Base-by-base conservation (phyloP, 2,888 invertebrate species). In the Drosophila mulleri region DNA sequence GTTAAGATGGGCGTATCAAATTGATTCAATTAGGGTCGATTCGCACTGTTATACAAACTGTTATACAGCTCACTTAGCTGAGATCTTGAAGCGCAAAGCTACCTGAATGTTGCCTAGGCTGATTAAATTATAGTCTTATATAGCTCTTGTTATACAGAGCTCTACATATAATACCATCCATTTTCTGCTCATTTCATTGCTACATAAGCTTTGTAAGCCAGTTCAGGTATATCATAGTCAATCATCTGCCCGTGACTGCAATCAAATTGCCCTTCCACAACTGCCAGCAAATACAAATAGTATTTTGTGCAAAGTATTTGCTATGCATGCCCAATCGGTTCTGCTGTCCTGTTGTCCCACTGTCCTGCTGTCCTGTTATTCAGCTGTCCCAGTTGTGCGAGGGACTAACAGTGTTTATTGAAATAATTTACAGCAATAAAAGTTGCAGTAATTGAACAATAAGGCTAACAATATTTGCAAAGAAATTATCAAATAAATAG, bases 371-470 rank as follows among this genome's bases (percentile, higher is more conserved):
- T 54, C 26, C 26, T 0, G 6, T 3, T 23, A 4, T 20, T 20
- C 14, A 16, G 12, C 2, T 37, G 23, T 52, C 16, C 53, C 53
- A 6, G 5, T 20, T 39, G 16, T 16, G 4, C 53, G 37, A 29
- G 62, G 32, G 48, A 32, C 52, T 37, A 57, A 50, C 39, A 48
- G 35, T 63, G 54, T 77, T 64, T 64, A 75, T 75, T 67, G 48
- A 64, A 72, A 75, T 72, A 77, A 78, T 78, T 78, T 75, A 48
- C 64, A 45, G 67, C 59, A 67, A 78, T 67, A 67, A 72, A 78
- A 78, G 44, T 61, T 63, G 50, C 60, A 32, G 37, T 72, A 61
- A 78, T 78, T 72, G 63, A 45, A 77, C 67, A 78, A 67, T 62
- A 60, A 53, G 57, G 14, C 44, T 23, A 67, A 75, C 53, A 32